Evolutionary conservation across 2,888 invertebrate species (phyloP).

Genomic region (Cheilosia vulpina): DNA sequence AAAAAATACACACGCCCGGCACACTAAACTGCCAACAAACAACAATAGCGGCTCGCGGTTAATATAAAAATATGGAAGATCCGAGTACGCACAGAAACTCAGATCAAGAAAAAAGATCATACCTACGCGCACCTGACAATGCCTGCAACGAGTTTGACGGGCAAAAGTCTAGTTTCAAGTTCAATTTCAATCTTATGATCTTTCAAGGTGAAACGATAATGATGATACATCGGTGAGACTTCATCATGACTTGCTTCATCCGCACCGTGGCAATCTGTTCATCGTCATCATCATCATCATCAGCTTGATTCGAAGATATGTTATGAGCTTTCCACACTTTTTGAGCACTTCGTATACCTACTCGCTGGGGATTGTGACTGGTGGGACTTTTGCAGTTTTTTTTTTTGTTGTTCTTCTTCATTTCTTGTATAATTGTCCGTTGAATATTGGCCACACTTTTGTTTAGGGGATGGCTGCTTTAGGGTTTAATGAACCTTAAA

Average conservation of each 20-base stretch:
- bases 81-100: constrained; percentile 15
- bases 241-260: constrained; percentile 42
- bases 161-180: constrained; percentile 71
- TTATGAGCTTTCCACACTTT: constrained; percentile 21
- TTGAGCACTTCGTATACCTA: not conserved
- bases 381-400: constrained; percentile 40
- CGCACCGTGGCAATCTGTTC: constrained; percentile 43
- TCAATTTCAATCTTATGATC: constrained; percentile 69
- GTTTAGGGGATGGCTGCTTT: constrained; percentile 16
- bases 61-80: constrained; percentile 33
- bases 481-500: constrained; percentile 61
- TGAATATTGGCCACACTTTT: constrained; percentile 37
- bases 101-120: constrained; percentile 20
- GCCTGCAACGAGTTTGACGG: constrained; percentile 48
- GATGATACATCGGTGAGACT: constrained; percentile 21
- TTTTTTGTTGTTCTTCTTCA: not conserved
- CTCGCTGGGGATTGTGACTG: constrained; percentile 15
- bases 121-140: constrained; percentile 50
- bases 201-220: constrained; percentile 66
- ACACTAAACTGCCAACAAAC: not conserved
- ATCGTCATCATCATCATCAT: constrained; percentile 43
- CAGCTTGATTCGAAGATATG: constrained; percentile 39
- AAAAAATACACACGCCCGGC: constrained; percentile 33
- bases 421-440: not conserved
- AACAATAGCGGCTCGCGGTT: constrained; percentile 54